These are phyloP conservation scores for Diaphora mendica DNA, from an alignment of 2,888 invertebrate species.

Conservation along the genomic window DNA sequence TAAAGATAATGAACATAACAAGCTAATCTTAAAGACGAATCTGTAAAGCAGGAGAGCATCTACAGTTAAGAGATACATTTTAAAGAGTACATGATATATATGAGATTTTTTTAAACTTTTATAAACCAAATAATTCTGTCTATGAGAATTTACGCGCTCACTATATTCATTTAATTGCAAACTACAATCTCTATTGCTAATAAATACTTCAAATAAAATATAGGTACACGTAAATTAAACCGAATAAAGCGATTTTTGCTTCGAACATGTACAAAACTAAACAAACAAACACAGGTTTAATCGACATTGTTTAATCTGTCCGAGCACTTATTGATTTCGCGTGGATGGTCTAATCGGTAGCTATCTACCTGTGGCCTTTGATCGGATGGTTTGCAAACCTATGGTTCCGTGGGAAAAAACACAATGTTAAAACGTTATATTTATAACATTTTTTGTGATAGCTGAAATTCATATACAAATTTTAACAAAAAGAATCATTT, in stretches of 20 bases:
- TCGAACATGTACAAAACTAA: conserved; percentile 43
- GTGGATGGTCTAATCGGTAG: conserved; percentile 26
- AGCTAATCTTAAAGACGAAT: no score
- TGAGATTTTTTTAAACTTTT: no score
- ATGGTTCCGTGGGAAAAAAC: conserved; percentile 24
- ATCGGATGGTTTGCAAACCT: conserved; percentile 42
- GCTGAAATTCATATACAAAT: no score
- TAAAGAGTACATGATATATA: no score
- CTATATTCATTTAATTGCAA: no score
- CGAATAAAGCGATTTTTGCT: background rate
- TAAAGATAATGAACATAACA: no score
- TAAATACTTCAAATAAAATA: background rate
- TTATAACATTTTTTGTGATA: background rate
- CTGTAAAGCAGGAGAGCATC: no score
- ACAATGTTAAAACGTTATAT: background rate
- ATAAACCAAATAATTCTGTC: no score
- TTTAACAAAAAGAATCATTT: no score
- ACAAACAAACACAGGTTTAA: conserved; percentile 47
- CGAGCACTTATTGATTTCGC: conserved; percentile 54
- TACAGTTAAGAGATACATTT: no score
- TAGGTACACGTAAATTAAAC: background rate
- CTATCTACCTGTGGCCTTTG: conserved; percentile 43
- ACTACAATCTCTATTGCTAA: no score
- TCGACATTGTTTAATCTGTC: conserved; percentile 52
- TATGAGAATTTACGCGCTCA: no score